Conservation (phyloP, 2,113 vertebrate species). For the Sarotherodon lohbergeri region DNA sequence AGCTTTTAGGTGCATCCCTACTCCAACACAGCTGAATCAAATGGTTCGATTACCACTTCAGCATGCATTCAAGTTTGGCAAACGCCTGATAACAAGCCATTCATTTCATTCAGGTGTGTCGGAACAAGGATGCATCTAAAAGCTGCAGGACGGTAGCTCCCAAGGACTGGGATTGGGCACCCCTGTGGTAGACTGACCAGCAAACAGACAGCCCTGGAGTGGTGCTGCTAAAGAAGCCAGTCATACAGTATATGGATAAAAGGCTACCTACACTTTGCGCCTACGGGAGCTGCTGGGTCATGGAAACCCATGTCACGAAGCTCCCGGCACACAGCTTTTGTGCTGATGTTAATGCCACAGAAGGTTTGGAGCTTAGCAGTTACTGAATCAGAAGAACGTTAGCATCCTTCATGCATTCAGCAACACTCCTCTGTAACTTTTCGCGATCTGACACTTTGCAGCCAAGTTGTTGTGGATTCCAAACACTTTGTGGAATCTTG, state of each 20-base stretch:
- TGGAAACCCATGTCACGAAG: not conserved
- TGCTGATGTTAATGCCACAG: not conserved
- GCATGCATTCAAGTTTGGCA: not conserved
- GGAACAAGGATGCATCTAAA: not conserved
- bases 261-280: accelerated
- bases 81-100: not conserved
- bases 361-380: not conserved
- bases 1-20: too few species aligned
- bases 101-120: not conserved
- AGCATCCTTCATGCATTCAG: not conserved
- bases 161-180: not conserved
- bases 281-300: not conserved
- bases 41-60: not conserved
- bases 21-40: not conserved
- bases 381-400: not conserved
- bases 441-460: not conserved
- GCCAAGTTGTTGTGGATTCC: not conserved
- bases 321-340: not conserved
- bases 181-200: not conserved
- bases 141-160: accelerated
- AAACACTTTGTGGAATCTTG: not conserved
- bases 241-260: not conserved
- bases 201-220: not conserved
- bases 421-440: not conserved
- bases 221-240: not conserved